Evolutionary conservation across 1,140 invertebrate genomes (phyloP).

Genomic region (Matsumurasca onukii): DNA sequence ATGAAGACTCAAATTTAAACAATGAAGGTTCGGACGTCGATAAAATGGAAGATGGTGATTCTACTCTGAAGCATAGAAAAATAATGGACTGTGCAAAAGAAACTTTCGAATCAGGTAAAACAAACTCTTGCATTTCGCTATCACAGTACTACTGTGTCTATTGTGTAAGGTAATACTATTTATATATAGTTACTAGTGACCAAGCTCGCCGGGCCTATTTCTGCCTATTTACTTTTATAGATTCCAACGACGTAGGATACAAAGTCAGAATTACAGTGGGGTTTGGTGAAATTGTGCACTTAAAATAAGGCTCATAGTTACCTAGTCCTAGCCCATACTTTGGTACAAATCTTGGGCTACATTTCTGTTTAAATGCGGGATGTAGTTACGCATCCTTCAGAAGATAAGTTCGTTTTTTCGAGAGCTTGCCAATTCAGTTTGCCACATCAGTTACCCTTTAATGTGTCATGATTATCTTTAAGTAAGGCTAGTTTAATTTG

Average conservation of each 20-base stretch:
- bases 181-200: background rate
- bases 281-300: background rate
- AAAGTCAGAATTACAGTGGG: background rate
- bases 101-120: constrained; percentile 59
- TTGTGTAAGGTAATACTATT: background rate
- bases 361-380: too few species aligned
- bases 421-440: too few species aligned
- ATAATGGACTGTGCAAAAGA: constrained; percentile 62
- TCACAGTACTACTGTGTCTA: constrained; percentile 3
- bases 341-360: too few species aligned
- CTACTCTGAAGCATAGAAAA: constrained; percentile 51
- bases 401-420: too few species aligned
- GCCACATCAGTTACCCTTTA: background rate
- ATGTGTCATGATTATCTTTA: constrained; percentile 34
- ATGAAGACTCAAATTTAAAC: background rate
- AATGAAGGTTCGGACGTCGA: constrained; percentile 23
- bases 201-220: background rate
- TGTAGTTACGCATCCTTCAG: too few species aligned
- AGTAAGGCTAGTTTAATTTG: background rate
- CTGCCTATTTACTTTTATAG: background rate
- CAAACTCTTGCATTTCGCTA: background rate
- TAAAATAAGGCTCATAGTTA: background rate
- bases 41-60: constrained; percentile 29
- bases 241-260: too few species aligned
- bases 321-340: too few species aligned